Percentiles rank a stretch among this genome's conserved stretches.
phyloP scores from a whole-genome alignment of 1,140 invertebrate genomes.

The Lepidotrigona ventralis region DNA sequence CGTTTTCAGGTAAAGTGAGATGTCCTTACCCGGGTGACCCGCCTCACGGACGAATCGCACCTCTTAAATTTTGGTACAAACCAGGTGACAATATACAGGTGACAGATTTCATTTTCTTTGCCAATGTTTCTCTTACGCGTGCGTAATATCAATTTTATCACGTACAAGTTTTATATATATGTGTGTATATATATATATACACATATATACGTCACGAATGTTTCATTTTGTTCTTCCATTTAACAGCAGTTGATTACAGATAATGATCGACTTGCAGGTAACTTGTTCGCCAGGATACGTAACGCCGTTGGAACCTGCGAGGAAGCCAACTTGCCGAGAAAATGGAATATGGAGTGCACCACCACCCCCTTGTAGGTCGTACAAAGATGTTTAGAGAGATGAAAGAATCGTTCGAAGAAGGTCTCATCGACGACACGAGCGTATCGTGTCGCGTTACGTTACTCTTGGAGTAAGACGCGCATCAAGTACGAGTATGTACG shows the following conservation, averaged over 20 bases:
- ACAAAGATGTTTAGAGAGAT: slow-evolving; percentile 76
- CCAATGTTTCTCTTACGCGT: background rate
- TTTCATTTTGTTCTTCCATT: background rate
- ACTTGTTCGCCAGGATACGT: slow-evolving; percentile 86
- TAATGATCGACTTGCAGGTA: too few species aligned
- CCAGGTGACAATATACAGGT: slow-evolving; percentile 85
- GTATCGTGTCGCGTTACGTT: background rate
- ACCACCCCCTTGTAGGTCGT: slow-evolving; percentile 79
- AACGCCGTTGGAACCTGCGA: slow-evolving; percentile 76
- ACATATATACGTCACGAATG: background rate
- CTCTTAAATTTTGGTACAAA: slow-evolving; percentile 89
- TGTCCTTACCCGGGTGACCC: slow-evolving; percentile 88
- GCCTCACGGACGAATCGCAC: slow-evolving; percentile 85
- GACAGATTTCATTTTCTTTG: background rate
- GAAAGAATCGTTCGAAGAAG: background rate
- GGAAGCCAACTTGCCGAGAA: slow-evolving; percentile 76
- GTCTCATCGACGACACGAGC: background rate
- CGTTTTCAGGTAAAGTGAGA: slow-evolving; percentile 84
- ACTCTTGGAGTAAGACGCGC: background rate
- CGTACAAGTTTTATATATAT: too few species aligned
- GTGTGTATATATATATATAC: background rate
- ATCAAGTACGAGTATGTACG: background rate
- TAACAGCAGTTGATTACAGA: too few species aligned
- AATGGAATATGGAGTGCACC: slow-evolving; percentile 79
- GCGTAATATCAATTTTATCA: too few species aligned